A percentile compares a stretch with the other conserved stretches of the same genome.
Evolutionary conservation across 2,113 vertebrate genomes (phyloP).

Genomic region (Oxyruncus cristatus): DNA sequence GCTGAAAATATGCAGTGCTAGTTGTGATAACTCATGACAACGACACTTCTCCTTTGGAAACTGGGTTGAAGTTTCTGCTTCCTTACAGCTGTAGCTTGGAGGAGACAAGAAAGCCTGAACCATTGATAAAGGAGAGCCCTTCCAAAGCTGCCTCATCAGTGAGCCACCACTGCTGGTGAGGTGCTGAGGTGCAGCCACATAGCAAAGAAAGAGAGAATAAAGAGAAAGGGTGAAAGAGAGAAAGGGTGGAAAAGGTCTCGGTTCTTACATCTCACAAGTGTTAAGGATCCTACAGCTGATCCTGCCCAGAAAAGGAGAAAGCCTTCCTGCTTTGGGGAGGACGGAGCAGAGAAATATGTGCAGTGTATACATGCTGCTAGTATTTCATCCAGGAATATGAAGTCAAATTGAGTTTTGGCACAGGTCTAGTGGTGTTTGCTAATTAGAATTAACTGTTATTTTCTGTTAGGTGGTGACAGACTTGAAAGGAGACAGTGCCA

Average conservation of each 20-base stretch:
- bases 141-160: neutral
- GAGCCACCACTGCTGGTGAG: neutral
- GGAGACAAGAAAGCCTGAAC: neutral
- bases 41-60: neutral
- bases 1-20: neutral
- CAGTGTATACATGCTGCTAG: neutral
- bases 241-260: neutral
- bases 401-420: neutral
- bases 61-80: neutral
- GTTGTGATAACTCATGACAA: rapidly evolving
- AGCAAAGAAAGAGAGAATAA: neutral
- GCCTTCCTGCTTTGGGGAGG: rapidly evolving
- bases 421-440: neutral
- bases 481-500: neutral
- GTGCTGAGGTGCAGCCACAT: rapidly evolving
- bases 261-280: neutral
- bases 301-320: neutral
- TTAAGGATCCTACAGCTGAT: neutral
- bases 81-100: neutral
- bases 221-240: neutral
- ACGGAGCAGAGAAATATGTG: rapidly evolving
- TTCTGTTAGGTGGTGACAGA: neutral
- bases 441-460: neutral
- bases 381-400: neutral
- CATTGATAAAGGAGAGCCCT: neutral